Evolutionary conservation across 2,888 invertebrate species (phyloP).

Genomic region (Toxonevra muliebris): DNA sequence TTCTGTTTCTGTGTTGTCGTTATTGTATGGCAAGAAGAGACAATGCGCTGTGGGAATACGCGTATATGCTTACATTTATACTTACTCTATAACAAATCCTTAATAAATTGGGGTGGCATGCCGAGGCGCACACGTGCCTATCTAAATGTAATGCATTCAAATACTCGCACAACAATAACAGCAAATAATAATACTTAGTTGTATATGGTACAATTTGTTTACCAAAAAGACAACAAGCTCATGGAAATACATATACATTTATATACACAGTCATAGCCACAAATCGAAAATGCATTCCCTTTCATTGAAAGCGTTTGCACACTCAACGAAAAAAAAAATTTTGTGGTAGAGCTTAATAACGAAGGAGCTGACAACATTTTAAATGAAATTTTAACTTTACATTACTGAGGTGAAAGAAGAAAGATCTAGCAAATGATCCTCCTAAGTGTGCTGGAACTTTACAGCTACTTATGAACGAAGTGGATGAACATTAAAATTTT

Average conservation of each 20-base stretch:
- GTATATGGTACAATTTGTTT: slow-evolving; percentile 31
- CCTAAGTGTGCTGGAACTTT: too few species aligned
- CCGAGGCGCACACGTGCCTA: slow-evolving; percentile 53
- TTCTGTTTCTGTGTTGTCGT: slow-evolving; percentile 32
- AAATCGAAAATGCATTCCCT: slow-evolving; percentile 58
- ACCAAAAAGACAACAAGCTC: slow-evolving; percentile 19
- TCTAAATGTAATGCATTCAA: slow-evolving; percentile 50
- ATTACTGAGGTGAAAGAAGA: too few species aligned
- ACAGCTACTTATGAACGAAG: too few species aligned
- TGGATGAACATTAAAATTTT: too few species aligned
- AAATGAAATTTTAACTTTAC: too few species aligned
- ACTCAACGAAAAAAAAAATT: too few species aligned
- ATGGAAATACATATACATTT: neutral
- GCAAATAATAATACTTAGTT: slow-evolving; percentile 15
- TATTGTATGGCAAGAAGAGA: too few species aligned
- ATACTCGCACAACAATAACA: slow-evolving; percentile 18
- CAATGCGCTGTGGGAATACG: slow-evolving; percentile 22
- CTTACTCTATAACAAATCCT: too few species aligned
- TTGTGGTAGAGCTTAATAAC: too few species aligned
- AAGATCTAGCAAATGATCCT: too few species aligned
- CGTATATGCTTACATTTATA: neutral
- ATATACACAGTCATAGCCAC: slow-evolving; percentile 28
- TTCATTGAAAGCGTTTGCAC: slow-evolving; percentile 43
- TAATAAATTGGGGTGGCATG: slow-evolving; percentile 49
- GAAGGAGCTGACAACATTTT: too few species aligned